phyloP scores from a whole-genome alignment of 1,140 invertebrate genomes.

The Drepana arcuata region DNA sequence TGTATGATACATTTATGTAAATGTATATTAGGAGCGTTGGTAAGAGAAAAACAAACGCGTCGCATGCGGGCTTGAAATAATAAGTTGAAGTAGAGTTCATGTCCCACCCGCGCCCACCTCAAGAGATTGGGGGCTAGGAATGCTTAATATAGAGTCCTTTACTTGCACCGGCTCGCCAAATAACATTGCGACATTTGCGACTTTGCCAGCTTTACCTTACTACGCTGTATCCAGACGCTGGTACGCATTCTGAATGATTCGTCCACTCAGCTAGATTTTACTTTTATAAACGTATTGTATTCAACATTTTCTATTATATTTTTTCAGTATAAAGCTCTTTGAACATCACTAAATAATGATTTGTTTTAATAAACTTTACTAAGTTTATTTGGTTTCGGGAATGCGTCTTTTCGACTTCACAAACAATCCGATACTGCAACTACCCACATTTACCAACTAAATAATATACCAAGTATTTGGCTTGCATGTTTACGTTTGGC shows the following conservation, averaged over 20 bases:
- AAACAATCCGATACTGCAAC: no score
- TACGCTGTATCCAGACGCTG: no score
- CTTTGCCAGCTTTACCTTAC: constrained; percentile 39
- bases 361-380: no score
- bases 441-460: no score
- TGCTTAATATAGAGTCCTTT: constrained; percentile 67
- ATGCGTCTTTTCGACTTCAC: no score
- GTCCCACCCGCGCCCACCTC: constrained; percentile 51
- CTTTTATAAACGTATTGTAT: no score
- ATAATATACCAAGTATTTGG: constrained; percentile 37
- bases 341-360: no score
- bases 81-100: constrained; percentile 59
- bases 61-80: constrained; percentile 52
- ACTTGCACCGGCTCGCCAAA: constrained; percentile 51
- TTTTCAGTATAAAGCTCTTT: no score
- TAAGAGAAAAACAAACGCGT: constrained; percentile 54
- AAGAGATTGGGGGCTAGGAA: constrained; percentile 59
- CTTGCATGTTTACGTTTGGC: constrained; percentile 39
- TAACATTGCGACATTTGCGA: constrained; percentile 57
- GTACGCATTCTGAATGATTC: no score
- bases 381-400: no score
- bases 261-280: no score
- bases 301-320: no score
- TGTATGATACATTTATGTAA: constrained; percentile 36
- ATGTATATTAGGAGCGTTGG: constrained; percentile 39